Conservation (phyloP, 2,888 invertebrate genomes). For the Penaeus monodon region DNA sequence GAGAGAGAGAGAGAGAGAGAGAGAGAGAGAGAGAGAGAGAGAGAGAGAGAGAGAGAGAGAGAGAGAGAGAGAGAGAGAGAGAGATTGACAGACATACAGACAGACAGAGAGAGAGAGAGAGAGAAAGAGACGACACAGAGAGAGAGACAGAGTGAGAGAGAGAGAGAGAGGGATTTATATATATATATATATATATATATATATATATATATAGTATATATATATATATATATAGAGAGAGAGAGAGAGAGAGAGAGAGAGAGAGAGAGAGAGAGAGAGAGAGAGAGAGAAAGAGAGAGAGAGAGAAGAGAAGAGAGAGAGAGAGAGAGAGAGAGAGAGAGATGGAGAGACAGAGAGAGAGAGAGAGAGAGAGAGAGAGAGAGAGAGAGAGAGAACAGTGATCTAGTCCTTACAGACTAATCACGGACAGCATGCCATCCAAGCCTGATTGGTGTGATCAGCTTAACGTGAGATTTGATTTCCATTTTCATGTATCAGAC, state of each 20-base stretch:
- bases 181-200: no score
- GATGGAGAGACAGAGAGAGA: conserved; percentile 1
- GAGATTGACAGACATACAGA: background rate
- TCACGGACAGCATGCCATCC: no score
- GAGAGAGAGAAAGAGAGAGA: conserved; percentile 9
- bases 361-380: conserved; percentile 17
- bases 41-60: conserved; percentile 18
- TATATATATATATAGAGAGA: no score
- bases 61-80: background rate
- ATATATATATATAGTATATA: no score
- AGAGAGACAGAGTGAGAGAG: background rate
- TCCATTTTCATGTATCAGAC: no score
- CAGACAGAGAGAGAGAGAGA: background rate
- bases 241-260: background rate
- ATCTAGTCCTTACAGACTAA: background rate
- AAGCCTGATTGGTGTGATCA: no score
- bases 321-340: conserved; percentile 18
- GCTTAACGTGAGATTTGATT: no score
- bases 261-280: background rate
- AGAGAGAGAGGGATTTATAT: conserved; percentile 14
- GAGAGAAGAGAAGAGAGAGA: conserved; percentile 24
- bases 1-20: background rate
- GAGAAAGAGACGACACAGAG: background rate
- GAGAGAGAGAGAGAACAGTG: conserved; percentile 7
- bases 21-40: conserved; percentile 24